Evolutionary conservation across 2,113 vertebrate genomes (phyloP), one percentile per base, ranked within the genome.

Genomic region (Dipodomys ordii): DNA sequence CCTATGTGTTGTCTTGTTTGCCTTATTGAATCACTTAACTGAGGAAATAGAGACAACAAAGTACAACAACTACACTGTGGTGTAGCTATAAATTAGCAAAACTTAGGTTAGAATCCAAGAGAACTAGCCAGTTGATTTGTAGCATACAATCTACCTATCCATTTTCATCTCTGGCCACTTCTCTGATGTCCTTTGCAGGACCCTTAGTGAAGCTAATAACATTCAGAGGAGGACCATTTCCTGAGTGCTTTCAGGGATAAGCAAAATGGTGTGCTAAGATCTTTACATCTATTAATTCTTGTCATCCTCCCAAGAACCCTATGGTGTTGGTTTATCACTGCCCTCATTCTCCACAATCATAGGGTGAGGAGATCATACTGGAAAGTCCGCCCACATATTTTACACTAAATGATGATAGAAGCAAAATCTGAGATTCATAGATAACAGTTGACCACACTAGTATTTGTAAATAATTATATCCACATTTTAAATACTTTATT

Each of bases 401-500:
- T 72, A 3, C 32, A 15, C 27, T 87, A 94, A 87, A 57, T 74
- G 46, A 80, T 76, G 28, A 85, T 7, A 32, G 30, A 64, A 35
- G 6, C 30, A 74, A 78, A 84, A 65, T 92, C 35, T 27, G 28
- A 72, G 57, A 53, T 57, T 3, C 53, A 57, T 67, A 46, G 23
- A 72, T n/a, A 88, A 81, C 79, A 82, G 44, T 68, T 82, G 25
- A 16, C 46, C 49, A 6, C 90, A 23, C 10, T 32, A 60, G 2
- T 87, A 87, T 20, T 94, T 92, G 22, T 77, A 81, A 22, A 79
- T 28, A 53, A n/a, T 68, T 83, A 68, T 62, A n/a, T 62, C 6
- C 9, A 11, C 57, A 64, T 93, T 93, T 93, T 81, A 79, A 91
- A 84, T n/a, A 82, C 20, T 44, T 15, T 46, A 7, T 85, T 89